phyloP scores from a whole-genome alignment of 1,140 invertebrate genomes.

The Hylaeus anthracinus region DNA sequence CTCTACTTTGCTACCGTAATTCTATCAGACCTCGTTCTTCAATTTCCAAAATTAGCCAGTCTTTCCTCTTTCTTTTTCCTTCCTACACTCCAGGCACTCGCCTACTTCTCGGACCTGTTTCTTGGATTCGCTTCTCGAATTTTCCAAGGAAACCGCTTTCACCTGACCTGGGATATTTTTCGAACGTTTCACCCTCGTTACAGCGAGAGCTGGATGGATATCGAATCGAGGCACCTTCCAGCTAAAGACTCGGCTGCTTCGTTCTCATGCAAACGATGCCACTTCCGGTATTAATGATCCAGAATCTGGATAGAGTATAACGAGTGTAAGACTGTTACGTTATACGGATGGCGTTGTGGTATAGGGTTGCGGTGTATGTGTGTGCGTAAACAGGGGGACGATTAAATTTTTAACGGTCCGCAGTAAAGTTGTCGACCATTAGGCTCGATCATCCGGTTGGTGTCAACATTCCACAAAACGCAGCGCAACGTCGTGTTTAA shows the following conservation, averaged over 20 bases:
- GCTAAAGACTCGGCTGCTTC: conserved; percentile 16
- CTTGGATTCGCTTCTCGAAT: conserved; percentile 4
- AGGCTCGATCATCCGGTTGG: not conserved
- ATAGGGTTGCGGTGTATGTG: no score
- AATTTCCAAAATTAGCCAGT: conserved; percentile 5
- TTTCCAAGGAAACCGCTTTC: conserved; percentile 13
- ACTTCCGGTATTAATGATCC: conserved; percentile 38
- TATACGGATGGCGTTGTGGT: not conserved
- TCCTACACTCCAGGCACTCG: not conserved
- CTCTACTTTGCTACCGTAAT: not conserved
- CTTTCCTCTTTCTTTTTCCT: not conserved
- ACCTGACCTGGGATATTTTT: conserved; percentile 12
- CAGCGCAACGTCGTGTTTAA: conserved; percentile 8
- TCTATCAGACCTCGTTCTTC: conserved; percentile 16
- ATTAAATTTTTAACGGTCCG: no score
- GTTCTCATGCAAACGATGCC: conserved; percentile 49
- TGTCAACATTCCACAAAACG: not conserved
- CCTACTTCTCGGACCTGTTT: not conserved
- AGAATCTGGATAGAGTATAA: not conserved
- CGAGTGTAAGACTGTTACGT: not conserved
- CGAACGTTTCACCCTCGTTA: not conserved
- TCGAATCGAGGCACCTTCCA: conserved; percentile 37
- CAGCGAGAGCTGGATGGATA: conserved; percentile 37
- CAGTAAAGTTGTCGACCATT: not conserved
- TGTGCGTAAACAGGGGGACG: no score